These are phyloP conservation scores for Heliconius congener DNA, from an alignment of 1,140 invertebrate genomes.

Conservation along the genomic window DNA sequence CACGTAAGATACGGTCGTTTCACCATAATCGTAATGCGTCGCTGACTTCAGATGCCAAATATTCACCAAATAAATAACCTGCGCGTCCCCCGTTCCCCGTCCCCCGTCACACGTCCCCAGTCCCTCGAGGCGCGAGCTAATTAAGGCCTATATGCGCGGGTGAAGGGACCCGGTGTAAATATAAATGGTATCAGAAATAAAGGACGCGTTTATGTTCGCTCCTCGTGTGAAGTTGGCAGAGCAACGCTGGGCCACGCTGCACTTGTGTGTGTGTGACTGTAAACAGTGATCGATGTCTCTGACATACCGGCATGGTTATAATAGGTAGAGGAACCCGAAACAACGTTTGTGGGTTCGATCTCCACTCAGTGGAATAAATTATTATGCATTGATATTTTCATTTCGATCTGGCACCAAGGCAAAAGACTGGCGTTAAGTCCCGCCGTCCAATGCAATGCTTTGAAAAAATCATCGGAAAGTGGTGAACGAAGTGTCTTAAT, in stretches of 20 bases:
- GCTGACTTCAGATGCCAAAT: neutral
- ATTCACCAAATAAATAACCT: neutral
- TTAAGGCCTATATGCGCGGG: neutral
- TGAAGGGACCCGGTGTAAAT: neutral
- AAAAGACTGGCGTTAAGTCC: too few species aligned
- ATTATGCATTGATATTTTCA: too few species aligned
- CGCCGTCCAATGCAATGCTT: too few species aligned
- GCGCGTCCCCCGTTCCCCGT: neutral
- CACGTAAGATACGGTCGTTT: too few species aligned
- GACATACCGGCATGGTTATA: neutral
- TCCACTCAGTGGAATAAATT: too few species aligned
- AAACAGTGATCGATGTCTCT: neutral
- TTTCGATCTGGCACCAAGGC: too few species aligned
- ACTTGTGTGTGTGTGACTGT: neutral
- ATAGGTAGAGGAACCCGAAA: neutral
- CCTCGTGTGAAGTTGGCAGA: conserved; percentile 28
- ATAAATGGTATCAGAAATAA: conserved; percentile 10
- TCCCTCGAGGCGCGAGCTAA: neutral
- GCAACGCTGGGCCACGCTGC: neutral
- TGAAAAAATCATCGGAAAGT: too few species aligned
- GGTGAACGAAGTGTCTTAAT: too few species aligned
- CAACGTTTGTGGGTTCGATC: too few species aligned
- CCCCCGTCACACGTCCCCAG: too few species aligned
- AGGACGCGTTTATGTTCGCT: conserved; percentile 13
- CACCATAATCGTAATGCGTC: neutral